Conservation (phyloP, 2,888 invertebrate species). For the Meteorus cinctellus region DNA sequence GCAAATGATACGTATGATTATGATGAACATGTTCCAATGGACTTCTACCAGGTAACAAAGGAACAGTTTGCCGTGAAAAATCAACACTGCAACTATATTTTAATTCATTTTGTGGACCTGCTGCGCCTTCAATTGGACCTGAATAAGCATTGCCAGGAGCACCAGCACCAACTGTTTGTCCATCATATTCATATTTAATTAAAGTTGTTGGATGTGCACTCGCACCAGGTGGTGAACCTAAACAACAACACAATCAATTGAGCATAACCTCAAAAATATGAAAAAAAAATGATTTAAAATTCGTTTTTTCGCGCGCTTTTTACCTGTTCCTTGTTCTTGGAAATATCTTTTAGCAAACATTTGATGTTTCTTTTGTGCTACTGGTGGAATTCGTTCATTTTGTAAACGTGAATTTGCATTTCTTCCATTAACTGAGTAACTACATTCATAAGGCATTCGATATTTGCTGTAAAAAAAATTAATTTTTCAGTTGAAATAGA, state of each 20-base stretch:
- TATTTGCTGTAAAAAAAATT: conserved; percentile 76
- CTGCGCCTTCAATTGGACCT: conserved; percentile 74
- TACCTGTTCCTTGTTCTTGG: conserved; percentile 76
- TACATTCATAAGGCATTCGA: conserved; percentile 82
- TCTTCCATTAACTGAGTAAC: conserved; percentile 75
- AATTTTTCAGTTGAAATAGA: no score
- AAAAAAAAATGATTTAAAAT: not conserved
- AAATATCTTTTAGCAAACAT: conserved; percentile 93
- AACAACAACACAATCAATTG: not conserved
- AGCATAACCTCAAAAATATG: conserved; percentile 9
- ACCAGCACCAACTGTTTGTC: conserved; percentile 66
- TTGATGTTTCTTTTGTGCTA: conserved; percentile 93
- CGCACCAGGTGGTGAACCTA: conserved; percentile 67
- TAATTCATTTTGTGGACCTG: conserved; percentile 77
- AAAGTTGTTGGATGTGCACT: conserved; percentile 65
- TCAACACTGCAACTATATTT: conserved; percentile 83
- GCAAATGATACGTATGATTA: conserved; percentile 91
- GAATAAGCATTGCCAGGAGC: conserved; percentile 72
- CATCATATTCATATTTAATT: conserved; percentile 76
- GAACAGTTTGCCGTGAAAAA: conserved; percentile 74
- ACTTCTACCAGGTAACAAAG: conserved; percentile 67
- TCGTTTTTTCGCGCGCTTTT: conserved; percentile 35
- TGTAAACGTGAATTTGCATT: conserved; percentile 73
- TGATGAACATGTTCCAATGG: conserved; percentile 82
- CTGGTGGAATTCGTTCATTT: conserved; percentile 77